Evolutionary conservation across 2,888 invertebrate genomes (phyloP), one percentile per base, ranked within the genome.

Genomic region (Plusia festucae): DNA sequence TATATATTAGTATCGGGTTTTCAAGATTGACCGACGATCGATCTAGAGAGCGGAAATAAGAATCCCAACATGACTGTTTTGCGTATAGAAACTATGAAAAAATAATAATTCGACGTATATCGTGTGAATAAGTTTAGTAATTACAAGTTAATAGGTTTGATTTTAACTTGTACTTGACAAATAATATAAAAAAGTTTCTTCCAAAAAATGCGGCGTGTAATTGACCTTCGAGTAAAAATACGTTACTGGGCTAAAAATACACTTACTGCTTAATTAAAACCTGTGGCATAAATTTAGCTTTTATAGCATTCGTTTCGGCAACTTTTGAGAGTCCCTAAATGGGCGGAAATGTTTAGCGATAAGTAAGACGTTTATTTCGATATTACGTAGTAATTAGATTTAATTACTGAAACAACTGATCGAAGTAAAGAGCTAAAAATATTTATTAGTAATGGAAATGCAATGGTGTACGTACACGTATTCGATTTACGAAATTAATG

Each of bases 401-500:
- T 20, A 49, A 49, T 18, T 20, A 18, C 20, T n/a, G 9, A 46
- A 16, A 44, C 7, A 59, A 60, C 2, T 52, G 56, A 53, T 44
- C 13, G 18, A 46, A 32, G 54, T 53, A 54, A 54, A 56, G 34
- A 58, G 53, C 16, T 63, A 57, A 63, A 40, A 59, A 57, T 60
- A 53, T 65, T 52, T 60, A 27, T 34, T 46, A 54, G 53, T 70
- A 73, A 79, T 78, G 72, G 72, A 76, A 79, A 73, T 55, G 70
- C 75, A 73, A 81, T 80, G 79, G 70, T 73, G 68, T 70, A 74
- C 79, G 68, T 70, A 74, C 79, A 81, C 76, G 82, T 85, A 86
- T 85, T 85, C 82, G 79, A 85, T 88, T 85, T 87, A 83, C 80
- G 82, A 90, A 91, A 90, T 88, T 82, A 88, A 88, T 87, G 84